Conservation (phyloP, 23 tunicate species). For the Trididemnum clinides region DNA sequence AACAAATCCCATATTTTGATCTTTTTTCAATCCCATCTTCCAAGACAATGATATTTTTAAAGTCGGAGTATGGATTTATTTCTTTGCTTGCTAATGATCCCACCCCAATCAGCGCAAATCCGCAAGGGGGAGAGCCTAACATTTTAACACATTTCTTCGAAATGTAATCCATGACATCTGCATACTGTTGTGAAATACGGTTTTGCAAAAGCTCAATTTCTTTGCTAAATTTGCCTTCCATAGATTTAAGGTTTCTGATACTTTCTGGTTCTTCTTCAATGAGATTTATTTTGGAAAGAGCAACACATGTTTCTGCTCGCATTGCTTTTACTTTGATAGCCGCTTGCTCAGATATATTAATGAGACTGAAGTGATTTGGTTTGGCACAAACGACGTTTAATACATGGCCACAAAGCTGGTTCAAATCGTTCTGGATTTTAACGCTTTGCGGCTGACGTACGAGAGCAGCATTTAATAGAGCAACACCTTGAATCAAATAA, state of each 20-base stretch:
- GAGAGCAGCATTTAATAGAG: too few species aligned
- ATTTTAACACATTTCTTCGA: neutral
- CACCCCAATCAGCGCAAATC: neutral
- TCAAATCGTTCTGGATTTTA: neutral
- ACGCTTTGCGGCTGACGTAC: neutral
- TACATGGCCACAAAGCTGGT: neutral
- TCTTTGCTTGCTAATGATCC: neutral
- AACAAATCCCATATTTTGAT: neutral
- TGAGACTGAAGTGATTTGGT: neutral
- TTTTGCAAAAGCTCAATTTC: neutral
- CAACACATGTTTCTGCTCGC: neutral
- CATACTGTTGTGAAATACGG: neutral
- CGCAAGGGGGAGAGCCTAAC: neutral
- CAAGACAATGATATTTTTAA: neutral
- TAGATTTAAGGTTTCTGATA: neutral
- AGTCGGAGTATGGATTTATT: neutral
- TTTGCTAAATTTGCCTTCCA: neutral
- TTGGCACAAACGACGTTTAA: neutral
- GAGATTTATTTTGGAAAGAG: neutral
- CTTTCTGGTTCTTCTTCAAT: neutral
- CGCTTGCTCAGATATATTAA: neutral
- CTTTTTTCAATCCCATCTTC: neutral
- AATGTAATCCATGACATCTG: neutral
- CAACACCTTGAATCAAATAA: neutral
- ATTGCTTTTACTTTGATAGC: neutral